Evolutionary conservation across 1,140 invertebrate genomes (phyloP).

Genomic region (Mizuhopecten yessoensis): DNA sequence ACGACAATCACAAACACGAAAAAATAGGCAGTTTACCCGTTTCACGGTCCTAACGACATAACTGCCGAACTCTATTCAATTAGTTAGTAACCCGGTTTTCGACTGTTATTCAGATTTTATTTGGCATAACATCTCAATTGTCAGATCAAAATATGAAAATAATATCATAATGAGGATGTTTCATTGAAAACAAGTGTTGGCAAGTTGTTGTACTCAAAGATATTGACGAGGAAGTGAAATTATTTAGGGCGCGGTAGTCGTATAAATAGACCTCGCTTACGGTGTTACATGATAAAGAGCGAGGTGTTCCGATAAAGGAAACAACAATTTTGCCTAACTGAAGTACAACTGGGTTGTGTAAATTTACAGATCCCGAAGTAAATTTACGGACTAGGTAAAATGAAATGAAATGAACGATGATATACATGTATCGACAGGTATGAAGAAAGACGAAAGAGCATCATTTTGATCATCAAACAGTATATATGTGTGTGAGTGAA

Average conservation of each 20-base stretch:
- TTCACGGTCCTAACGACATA: background rate
- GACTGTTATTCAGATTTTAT: background rate
- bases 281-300: background rate
- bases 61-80: constrained; percentile 9
- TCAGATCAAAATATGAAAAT: background rate
- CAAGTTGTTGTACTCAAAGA: background rate
- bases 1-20: background rate
- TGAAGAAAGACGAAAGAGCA: too few relatives aligned
- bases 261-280: too few relatives aligned
- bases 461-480: too few relatives aligned
- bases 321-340: background rate
- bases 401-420: background rate
- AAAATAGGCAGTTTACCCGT: background rate
- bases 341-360: background rate
- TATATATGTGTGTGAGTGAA: too few relatives aligned
- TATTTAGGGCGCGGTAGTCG: background rate
- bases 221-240: background rate
- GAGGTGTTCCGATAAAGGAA: background rate
- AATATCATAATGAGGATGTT: background rate
- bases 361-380: background rate
- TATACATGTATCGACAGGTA: too few relatives aligned
- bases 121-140: background rate
- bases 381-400: background rate
- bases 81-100: background rate
- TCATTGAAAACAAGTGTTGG: background rate